Percentiles rank a stretch among this genome's conserved stretches.
These are phyloP conservation scores for Oscheius sp. DNA, from an alignment of 1,140 invertebrate genomes.

Conservation along the genomic window DNA sequence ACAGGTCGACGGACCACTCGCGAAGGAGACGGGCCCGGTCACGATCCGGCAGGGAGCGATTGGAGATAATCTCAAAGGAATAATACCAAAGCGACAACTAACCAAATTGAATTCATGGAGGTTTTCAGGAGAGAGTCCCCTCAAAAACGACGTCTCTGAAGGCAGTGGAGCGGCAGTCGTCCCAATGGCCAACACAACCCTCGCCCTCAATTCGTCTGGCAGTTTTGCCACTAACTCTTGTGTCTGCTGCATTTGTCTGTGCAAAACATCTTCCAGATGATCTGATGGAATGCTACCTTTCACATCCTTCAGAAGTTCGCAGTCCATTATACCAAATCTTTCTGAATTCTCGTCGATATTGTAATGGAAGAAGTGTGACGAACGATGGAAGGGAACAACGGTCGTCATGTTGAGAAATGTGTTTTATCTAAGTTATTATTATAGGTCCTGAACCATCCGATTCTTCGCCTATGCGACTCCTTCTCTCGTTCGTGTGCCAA, in stretches of 20 bases:
- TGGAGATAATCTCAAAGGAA: background rate
- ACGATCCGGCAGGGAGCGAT: background rate
- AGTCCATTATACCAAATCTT: background rate
- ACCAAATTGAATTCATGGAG: slow-evolving; percentile 2
- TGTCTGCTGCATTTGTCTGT: background rate
- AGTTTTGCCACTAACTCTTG: background rate
- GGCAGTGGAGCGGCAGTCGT: background rate
- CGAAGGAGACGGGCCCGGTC: background rate
- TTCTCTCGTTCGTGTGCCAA: too few relatives aligned
- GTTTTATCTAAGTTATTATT: too few relatives aligned
- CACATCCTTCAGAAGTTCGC: background rate
- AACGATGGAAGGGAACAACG: background rate
- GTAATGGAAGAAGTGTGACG: background rate
- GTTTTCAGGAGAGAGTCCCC: background rate
- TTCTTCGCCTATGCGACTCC: too few relatives aligned
- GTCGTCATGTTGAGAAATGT: too few relatives aligned
- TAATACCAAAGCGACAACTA: background rate
- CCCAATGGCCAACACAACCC: background rate
- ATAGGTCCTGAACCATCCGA: too few relatives aligned
- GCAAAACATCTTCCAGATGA: background rate
- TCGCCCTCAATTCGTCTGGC: background rate
- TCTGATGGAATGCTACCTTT: background rate
- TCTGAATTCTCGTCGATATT: background rate
- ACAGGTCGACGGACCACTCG: background rate
- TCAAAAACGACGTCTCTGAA: slow-evolving; percentile 2